These are phyloP conservation scores for Cephus runcator DNA, from an alignment of 2,888 invertebrate species.

Conservation along the genomic window DNA sequence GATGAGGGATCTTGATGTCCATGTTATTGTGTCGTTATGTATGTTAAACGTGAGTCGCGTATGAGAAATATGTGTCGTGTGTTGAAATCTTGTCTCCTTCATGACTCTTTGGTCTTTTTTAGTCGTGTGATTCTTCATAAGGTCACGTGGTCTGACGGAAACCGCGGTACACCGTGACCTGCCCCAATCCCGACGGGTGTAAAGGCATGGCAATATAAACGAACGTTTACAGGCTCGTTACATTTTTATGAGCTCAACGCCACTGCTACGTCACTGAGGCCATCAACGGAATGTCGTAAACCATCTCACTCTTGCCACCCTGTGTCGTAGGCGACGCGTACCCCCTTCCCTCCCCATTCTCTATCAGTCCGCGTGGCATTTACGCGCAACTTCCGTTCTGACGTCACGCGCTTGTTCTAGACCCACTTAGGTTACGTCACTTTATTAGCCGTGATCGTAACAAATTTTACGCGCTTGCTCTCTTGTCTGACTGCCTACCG, in stretches of 20 bases:
- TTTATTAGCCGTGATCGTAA: constrained; percentile 65
- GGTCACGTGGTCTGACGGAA: constrained; percentile 44
- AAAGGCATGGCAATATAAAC: constrained; percentile 64
- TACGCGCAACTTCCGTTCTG: constrained; percentile 57
- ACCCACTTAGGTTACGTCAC: constrained; percentile 61
- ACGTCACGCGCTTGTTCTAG: constrained; percentile 52
- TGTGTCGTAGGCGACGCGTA: not conserved
- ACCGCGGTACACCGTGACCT: constrained; percentile 50
- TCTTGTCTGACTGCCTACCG: constrained; percentile 13
- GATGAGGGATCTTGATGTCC: not conserved
- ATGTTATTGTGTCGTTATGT: not conserved
- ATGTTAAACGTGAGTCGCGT: not conserved
- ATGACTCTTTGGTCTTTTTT: not conserved
- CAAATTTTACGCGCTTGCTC: constrained; percentile 58
- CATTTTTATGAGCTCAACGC: constrained; percentile 65
- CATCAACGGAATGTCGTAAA: constrained; percentile 64
- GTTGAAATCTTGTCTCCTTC: not conserved
- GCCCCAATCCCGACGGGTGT: constrained; percentile 60
- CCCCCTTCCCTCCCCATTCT: constrained; percentile 17
- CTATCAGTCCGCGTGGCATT: constrained; percentile 49
- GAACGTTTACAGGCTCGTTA: constrained; percentile 67
- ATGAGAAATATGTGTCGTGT: not conserved
- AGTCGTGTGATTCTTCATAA: constrained; percentile 37
- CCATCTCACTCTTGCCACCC: constrained; percentile 45
- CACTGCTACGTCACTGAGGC: constrained; percentile 59